Percentiles rank a stretch among this genome's conserved stretches.
phyloP scores from a whole-genome alignment of 2,888 invertebrate genomes.

The Orthosia cruda region DNA sequence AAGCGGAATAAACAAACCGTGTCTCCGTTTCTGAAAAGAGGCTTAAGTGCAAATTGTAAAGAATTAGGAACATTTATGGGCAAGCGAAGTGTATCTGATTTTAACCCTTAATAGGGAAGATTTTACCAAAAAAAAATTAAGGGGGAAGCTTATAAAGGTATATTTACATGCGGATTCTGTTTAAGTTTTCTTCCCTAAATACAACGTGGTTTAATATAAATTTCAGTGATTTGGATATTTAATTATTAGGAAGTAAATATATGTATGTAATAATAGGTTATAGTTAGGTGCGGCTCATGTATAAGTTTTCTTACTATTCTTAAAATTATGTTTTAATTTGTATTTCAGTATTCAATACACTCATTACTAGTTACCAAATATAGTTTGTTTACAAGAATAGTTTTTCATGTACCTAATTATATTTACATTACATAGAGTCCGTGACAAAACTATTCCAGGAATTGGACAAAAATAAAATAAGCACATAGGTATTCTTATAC shows the following conservation, averaged over 20 bases:
- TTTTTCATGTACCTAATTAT: too few relatives aligned
- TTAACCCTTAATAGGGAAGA: constrained; percentile 32
- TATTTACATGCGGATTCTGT: constrained; percentile 20
- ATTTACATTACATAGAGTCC: too few relatives aligned
- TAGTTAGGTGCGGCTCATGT: too few relatives aligned
- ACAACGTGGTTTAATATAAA: too few relatives aligned
- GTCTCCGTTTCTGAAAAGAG: constrained; percentile 71
- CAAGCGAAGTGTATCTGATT: constrained; percentile 34
- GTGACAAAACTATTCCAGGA: background rate
- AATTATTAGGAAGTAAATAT: background rate
- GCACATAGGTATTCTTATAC: too few relatives aligned
- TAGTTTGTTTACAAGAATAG: too few relatives aligned
- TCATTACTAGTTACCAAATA: too few relatives aligned
- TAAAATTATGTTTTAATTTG: too few relatives aligned
- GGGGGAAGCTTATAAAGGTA: background rate
- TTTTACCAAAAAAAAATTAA: constrained; percentile 36
- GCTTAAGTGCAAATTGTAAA: constrained; percentile 77
- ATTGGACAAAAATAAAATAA: background rate
- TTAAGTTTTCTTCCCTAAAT: constrained; percentile 22
- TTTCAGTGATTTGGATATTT: background rate
- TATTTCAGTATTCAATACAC: too few relatives aligned
- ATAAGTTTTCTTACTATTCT: too few relatives aligned
- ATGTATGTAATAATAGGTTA: background rate
- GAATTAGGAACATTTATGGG: constrained; percentile 71
- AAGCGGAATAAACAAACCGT: constrained; percentile 70